Evolutionary conservation across 2,797 vertebrate genomes (phyloP).

Genomic region (Chelmon rostratus): DNA sequence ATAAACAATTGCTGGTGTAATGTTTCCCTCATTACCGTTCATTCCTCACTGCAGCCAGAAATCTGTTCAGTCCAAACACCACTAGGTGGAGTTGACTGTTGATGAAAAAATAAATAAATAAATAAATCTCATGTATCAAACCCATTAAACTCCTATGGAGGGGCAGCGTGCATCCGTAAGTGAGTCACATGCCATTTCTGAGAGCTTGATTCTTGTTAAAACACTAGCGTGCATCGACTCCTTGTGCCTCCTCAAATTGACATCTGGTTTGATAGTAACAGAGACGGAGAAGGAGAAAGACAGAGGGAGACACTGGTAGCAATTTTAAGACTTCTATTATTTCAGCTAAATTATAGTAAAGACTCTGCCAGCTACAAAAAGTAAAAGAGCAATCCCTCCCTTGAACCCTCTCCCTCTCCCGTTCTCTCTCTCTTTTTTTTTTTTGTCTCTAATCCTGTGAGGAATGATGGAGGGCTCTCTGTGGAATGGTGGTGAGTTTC

Average conservation of each 20-base stretch:
- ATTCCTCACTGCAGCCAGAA: conserved; percentile 58
- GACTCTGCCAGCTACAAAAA: conserved; percentile 47
- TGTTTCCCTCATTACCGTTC: conserved; percentile 64
- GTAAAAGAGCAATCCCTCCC: conserved; percentile 54
- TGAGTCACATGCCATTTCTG: conserved; percentile 40
- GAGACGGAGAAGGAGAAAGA: conserved; percentile 35
- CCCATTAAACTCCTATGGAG: conserved; percentile 67
- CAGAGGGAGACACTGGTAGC: conserved; percentile 46
- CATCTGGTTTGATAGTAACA: conserved; percentile 58
- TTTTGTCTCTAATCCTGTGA: conserved; percentile 76
- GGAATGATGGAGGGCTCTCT: conserved; percentile 80
- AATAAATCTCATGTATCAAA: conserved; percentile 66
- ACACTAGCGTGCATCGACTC: conserved; percentile 10
- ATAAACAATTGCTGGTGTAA: conserved; percentile 66
- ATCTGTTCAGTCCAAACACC: conserved; percentile 77
- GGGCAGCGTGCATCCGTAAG: conserved; percentile 59
- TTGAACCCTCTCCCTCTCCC: conserved; percentile 45
- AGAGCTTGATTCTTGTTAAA: conserved; percentile 38
- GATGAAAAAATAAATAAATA: conserved; percentile 58
- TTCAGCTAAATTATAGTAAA: conserved; percentile 53
- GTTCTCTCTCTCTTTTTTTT: conserved; percentile 39
- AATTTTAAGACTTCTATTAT: conserved; percentile 59
- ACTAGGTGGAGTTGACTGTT: conserved; percentile 86
- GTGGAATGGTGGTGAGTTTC: conserved; percentile 85
- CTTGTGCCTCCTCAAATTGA: conserved; percentile 30